phyloP scores from a whole-genome alignment of 1,140 invertebrate species.

The Drosophila simulans region DNA sequence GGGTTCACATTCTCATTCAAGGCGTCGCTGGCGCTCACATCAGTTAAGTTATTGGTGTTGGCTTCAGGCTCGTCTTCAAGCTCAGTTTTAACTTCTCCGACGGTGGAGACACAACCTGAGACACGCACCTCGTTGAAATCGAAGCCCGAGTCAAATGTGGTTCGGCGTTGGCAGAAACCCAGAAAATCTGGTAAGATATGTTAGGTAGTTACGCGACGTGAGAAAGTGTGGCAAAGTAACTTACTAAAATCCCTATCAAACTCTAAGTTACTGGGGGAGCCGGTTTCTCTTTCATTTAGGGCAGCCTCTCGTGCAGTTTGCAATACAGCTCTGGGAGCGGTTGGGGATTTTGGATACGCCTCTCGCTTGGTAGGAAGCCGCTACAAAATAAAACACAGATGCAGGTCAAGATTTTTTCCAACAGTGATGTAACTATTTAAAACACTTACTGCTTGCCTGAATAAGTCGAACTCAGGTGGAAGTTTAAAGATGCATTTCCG shows the following conservation, averaged over 20 bases:
- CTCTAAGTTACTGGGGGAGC: slow-evolving; percentile 35
- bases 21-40: neutral
- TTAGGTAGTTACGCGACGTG: too few species aligned
- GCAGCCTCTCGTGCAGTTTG: neutral
- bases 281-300: neutral
- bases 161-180: slow-evolving; percentile 44
- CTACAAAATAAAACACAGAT: slow-evolving; percentile 20
- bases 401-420: neutral
- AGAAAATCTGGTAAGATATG: slow-evolving; percentile 39
- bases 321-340: neutral
- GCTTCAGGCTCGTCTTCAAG: neutral
- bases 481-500: slow-evolving; percentile 41
- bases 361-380: slow-evolving; percentile 25
- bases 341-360: neutral
- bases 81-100: slow-evolving; percentile 15
- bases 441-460: slow-evolving; percentile 46
- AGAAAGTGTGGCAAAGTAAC: neutral
- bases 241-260: slow-evolving; percentile 54
- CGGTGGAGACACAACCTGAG: slow-evolving; percentile 8
- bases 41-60: neutral
- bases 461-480: slow-evolving; percentile 36
- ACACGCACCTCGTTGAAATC: slow-evolving; percentile 41
- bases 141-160: slow-evolving; percentile 59
- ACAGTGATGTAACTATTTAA: too few species aligned
- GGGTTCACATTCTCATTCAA: neutral